These are phyloP conservation scores for Xylota sylvarum DNA, from an alignment of 2,888 invertebrate species.

Conservation along the genomic window DNA sequence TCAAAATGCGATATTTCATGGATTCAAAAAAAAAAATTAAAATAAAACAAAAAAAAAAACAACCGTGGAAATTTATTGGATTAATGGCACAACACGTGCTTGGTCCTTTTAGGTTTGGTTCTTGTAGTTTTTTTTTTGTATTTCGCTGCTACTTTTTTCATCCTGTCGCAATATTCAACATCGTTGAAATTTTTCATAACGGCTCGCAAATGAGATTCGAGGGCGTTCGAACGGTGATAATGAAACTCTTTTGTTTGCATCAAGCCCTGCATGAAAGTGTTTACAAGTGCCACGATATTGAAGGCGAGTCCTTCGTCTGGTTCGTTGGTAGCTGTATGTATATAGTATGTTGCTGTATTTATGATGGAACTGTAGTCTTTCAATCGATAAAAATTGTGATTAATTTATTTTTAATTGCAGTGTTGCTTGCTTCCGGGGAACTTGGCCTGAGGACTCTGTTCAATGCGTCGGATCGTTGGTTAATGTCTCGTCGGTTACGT, in stretches of 20 bases:
- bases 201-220: constrained; percentile 66
- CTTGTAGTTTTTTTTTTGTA: constrained; percentile 10
- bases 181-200: constrained; percentile 62
- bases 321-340: background rate
- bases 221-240: constrained; percentile 67
- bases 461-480: constrained; percentile 28
- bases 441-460: constrained; percentile 25
- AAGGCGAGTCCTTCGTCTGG: constrained; percentile 39
- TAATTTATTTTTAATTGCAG: constrained; percentile 75
- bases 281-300: constrained; percentile 49
- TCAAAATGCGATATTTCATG: constrained; percentile 65
- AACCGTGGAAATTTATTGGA: constrained; percentile 67
- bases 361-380: constrained; percentile 42
- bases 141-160: constrained; percentile 11
- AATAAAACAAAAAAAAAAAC: constrained; percentile 45
- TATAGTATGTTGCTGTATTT: constrained; percentile 5
- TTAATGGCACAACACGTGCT: constrained; percentile 71
- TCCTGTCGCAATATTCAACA: constrained; percentile 29
- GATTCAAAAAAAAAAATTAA: constrained; percentile 48
- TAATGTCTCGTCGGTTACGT: constrained; percentile 14
- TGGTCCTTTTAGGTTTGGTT: constrained; percentile 22
- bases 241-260: constrained; percentile 62
- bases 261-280: constrained; percentile 42
- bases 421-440: constrained; percentile 49
- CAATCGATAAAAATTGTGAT: constrained; percentile 76